phyloP scores from a whole-genome alignment of 2,797 vertebrate genomes.

The Poeciliopsis paucimaculata region DNA sequence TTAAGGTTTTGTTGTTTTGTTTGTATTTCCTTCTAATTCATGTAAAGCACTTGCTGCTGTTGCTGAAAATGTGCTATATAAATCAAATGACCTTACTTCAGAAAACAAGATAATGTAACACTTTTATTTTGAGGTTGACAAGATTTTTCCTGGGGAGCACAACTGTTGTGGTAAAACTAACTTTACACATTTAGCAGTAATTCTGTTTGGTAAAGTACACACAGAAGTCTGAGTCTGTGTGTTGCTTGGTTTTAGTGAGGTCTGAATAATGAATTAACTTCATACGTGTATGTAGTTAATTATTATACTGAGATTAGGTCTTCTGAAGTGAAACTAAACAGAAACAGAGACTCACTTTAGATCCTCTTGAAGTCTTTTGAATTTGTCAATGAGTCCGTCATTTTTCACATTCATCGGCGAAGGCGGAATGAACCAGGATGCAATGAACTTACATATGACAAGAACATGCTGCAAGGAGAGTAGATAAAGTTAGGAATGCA shows the following conservation, averaged over 20 bases:
- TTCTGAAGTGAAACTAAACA: not conserved
- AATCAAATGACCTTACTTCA: not conserved
- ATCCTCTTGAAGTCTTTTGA: constrained; percentile 70
- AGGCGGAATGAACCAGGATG: constrained; percentile 91
- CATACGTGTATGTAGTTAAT: too few species aligned
- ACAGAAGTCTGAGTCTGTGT: not conserved
- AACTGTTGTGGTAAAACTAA: not conserved
- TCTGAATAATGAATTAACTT: not conserved
- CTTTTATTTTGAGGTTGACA: not conserved
- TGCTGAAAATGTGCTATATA: too few species aligned
- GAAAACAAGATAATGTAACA: not conserved
- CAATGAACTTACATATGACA: constrained; percentile 89
- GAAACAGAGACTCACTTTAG: constrained; percentile 69
- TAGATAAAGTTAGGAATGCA: constrained; percentile 17
- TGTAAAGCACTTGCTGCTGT: too few species aligned
- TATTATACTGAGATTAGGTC: not conserved
- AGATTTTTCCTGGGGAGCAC: not conserved
- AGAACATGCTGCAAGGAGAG: constrained; percentile 86
- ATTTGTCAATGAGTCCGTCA: constrained; percentile 78
- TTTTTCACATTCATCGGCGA: constrained; percentile 89
- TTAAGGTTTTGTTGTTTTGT: too few species aligned
- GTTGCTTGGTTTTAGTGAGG: not conserved
- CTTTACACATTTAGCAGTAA: not conserved
- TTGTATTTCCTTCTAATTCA: too few species aligned
- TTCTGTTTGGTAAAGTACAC: not conserved